These are phyloP conservation scores for Melanotus villosus DNA, from an alignment of 2,888 invertebrate genomes.

Conservation along the genomic window DNA sequence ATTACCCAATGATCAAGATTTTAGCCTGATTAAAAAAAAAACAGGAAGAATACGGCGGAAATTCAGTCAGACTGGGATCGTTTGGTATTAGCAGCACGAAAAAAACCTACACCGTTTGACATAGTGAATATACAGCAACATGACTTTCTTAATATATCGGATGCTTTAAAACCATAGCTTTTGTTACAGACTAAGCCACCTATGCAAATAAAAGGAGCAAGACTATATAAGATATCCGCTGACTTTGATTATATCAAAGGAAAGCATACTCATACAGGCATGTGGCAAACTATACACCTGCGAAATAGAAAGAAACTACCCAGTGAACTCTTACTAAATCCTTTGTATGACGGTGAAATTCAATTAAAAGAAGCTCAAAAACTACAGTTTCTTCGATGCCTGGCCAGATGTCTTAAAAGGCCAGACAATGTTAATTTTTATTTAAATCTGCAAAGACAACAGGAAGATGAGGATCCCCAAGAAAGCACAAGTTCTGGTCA, in stretches of 20 bases:
- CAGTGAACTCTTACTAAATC: not conserved
- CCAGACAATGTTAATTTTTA: too few species aligned
- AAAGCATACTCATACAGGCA: not conserved
- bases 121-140: not conserved
- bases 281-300: not conserved
- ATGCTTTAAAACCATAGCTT: slow-evolving; percentile 1
- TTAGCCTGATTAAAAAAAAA: not conserved
- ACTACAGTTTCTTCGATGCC: too few species aligned
- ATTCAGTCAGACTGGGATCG: slow-evolving; percentile 6
- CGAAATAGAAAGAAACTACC: not conserved
- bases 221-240: not conserved
- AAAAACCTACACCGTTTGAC: slow-evolving; percentile 5
- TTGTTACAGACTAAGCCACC: not conserved
- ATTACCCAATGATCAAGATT: slow-evolving; percentile 3
- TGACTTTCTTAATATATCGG: not conserved
- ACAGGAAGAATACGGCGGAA: not conserved
- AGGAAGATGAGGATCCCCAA: too few species aligned
- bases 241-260: not conserved
- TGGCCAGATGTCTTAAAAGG: too few species aligned
- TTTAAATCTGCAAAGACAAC: too few species aligned
- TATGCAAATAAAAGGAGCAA: not conserved
- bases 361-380: too few species aligned
- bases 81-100: not conserved
- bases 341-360: too few species aligned
- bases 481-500: too few species aligned